phyloP scores from a whole-genome alignment of 2,797 vertebrate species.

The Sebastes kiyomatsui region DNA sequence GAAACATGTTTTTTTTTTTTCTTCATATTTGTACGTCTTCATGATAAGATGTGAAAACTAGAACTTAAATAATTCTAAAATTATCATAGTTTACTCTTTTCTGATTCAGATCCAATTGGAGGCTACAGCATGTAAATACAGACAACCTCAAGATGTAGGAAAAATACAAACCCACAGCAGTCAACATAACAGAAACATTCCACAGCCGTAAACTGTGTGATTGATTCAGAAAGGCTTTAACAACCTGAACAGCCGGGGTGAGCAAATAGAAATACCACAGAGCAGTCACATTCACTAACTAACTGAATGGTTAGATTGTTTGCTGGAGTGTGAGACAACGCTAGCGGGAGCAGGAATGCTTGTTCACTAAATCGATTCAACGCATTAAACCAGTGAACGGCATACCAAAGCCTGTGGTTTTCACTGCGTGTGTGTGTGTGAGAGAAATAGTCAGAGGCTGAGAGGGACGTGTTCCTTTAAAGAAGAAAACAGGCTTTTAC shows the following conservation, averaged over 20 bases:
- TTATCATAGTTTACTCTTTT: neutral
- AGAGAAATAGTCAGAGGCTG: neutral
- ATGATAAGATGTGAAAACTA: neutral
- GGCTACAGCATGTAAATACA: neutral
- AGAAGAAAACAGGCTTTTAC: neutral
- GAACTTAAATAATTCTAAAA: neutral
- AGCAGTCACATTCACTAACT: neutral
- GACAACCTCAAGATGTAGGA: neutral
- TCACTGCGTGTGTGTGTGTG: neutral
- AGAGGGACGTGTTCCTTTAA: neutral
- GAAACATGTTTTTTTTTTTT: neutral
- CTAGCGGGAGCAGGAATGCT: neutral
- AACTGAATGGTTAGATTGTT: slow-evolving; percentile 9
- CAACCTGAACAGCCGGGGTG: neutral
- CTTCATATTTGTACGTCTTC: neutral
- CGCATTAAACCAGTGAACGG: neutral
- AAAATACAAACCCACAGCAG: neutral
- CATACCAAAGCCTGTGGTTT: neutral
- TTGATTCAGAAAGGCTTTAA: neutral
- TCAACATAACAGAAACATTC: neutral
- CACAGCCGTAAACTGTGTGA: neutral
- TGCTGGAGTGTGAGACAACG: neutral
- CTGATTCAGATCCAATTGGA: neutral
- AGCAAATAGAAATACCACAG: slow-evolving; percentile 8
- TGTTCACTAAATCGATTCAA: slow-evolving; percentile 5